phyloP scores from a whole-genome alignment of 2,888 invertebrate genomes.

The Pherbina coryleti region DNA sequence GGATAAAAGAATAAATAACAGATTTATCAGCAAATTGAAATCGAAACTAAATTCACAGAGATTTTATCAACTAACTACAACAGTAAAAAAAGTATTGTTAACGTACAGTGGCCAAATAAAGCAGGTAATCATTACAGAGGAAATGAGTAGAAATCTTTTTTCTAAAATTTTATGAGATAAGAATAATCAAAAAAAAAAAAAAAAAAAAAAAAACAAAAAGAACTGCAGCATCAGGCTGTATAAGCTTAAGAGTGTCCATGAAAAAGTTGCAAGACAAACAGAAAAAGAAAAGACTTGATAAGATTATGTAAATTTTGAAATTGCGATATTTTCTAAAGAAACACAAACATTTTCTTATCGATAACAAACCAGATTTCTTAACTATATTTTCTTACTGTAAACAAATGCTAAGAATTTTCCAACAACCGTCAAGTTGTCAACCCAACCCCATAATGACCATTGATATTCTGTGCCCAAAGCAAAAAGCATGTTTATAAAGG shows the following conservation, averaged over 20 bases:
- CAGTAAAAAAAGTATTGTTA: slow-evolving; percentile 51
- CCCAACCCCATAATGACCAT: too few relatives aligned
- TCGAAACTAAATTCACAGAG: slow-evolving; percentile 33
- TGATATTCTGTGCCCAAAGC: too few relatives aligned
- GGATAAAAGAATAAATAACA: slow-evolving; percentile 16
- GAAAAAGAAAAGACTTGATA: not conserved
- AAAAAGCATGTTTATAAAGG: too few relatives aligned
- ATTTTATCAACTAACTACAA: not conserved
- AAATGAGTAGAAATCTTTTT: slow-evolving; percentile 3
- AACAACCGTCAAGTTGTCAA: too few relatives aligned
- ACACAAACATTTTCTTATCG: too few relatives aligned
- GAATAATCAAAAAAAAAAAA: slow-evolving; percentile 30
- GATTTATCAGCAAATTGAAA: slow-evolving; percentile 21
- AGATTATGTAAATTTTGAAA: too few relatives aligned
- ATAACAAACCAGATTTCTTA: too few relatives aligned
- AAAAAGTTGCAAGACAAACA: not conserved
- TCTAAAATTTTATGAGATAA: slow-evolving; percentile 32
- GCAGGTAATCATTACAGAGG: slow-evolving; percentile 51
- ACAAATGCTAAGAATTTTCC: too few relatives aligned
- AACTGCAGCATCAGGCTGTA: not conserved
- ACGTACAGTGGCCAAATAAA: slow-evolving; percentile 61
- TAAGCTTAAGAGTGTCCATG: not conserved
- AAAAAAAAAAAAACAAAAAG: too few relatives aligned
- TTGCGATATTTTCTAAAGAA: too few relatives aligned
- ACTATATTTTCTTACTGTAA: too few relatives aligned